These are phyloP conservation scores for Tenthredo livida DNA, from an alignment of 2,888 invertebrate genomes.

Conservation along the genomic window DNA sequence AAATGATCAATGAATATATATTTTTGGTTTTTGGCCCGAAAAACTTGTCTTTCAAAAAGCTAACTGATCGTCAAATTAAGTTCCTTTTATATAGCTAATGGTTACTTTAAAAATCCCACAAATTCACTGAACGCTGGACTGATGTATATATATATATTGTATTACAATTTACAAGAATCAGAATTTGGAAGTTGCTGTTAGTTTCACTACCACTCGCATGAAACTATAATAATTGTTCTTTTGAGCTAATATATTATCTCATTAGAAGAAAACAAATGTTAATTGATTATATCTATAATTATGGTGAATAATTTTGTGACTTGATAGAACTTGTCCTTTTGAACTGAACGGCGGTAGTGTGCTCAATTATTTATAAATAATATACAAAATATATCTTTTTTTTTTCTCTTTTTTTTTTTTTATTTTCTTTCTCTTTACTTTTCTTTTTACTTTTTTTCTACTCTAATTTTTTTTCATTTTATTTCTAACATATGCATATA, in stretches of 20 bases:
- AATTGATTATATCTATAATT: conserved; percentile 53
- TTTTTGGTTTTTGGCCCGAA: not conserved
- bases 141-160: conserved; percentile 45
- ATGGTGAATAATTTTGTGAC: conserved; percentile 52
- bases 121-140: conserved; percentile 40
- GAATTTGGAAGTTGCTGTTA: conserved; percentile 52
- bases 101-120: not conserved
- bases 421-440: conserved; percentile 53
- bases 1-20: not conserved
- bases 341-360: conserved; percentile 52
- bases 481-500: not conserved
- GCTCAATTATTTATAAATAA: conserved; percentile 57
- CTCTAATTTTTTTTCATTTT: not conserved
- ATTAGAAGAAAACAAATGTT: conserved; percentile 28
- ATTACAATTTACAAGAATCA: conserved; percentile 38
- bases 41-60: conserved; percentile 3
- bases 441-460: conserved; percentile 47
- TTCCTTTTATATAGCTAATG: not conserved
- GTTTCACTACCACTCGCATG: conserved; percentile 53
- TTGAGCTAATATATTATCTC: conserved; percentile 35
- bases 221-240: conserved; percentile 41
- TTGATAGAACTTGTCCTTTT: conserved; percentile 53
- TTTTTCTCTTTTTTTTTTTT: conserved; percentile 52
- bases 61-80: not conserved
- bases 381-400: conserved; percentile 56